Percentiles rank a stretch among this genome's conserved stretches.
These are phyloP conservation scores for Phlogophora meticulosa DNA, from an alignment of 2,888 invertebrate species.

Conservation along the genomic window DNA sequence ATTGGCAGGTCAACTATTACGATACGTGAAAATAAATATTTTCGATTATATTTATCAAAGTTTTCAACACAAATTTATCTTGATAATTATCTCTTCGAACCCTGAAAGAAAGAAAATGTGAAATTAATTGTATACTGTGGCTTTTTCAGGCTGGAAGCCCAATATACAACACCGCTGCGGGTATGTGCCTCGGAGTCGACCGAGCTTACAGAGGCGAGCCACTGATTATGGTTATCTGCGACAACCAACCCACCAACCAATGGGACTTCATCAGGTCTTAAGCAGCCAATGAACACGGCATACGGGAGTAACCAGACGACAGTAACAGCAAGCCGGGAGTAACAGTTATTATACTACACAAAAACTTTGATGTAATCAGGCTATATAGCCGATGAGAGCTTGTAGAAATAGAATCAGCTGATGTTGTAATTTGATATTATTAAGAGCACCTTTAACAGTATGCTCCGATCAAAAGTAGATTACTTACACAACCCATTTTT, in stretches of 20 bases:
- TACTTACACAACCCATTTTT: slow-evolving; percentile 15
- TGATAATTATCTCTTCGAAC: too few species aligned
- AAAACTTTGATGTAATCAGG: slow-evolving; percentile 35
- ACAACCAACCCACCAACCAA: slow-evolving; percentile 83
- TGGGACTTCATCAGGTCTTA: slow-evolving; percentile 87
- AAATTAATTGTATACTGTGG: slow-evolving; percentile 7
- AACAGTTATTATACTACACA: slow-evolving; percentile 7
- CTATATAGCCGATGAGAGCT: slow-evolving; percentile 46
- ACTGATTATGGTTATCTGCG: slow-evolving; percentile 86
- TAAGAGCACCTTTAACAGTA: background rate
- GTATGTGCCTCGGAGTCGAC: slow-evolving; percentile 94
- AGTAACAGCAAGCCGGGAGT: background rate
- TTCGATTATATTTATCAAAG: too few species aligned
- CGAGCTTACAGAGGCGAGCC: slow-evolving; percentile 79
- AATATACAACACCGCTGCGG: slow-evolving; percentile 96
- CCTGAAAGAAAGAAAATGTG: too few species aligned
- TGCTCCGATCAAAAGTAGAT: slow-evolving; percentile 18
- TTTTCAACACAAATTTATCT: too few species aligned
- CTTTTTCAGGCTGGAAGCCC: slow-evolving; percentile 93
- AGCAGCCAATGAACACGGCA: slow-evolving; percentile 23
- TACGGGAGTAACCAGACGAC: too few species aligned
- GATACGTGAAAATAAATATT: too few species aligned
- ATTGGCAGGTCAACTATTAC: too few species aligned
- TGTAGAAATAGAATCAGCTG: slow-evolving; percentile 46
- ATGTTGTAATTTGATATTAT: slow-evolving; percentile 18